Percentiles rank a stretch among this genome's conserved stretches.
phyloP scores from a whole-genome alignment of 2,797 vertebrate species.

The Euphonia xanthogaster region DNA sequence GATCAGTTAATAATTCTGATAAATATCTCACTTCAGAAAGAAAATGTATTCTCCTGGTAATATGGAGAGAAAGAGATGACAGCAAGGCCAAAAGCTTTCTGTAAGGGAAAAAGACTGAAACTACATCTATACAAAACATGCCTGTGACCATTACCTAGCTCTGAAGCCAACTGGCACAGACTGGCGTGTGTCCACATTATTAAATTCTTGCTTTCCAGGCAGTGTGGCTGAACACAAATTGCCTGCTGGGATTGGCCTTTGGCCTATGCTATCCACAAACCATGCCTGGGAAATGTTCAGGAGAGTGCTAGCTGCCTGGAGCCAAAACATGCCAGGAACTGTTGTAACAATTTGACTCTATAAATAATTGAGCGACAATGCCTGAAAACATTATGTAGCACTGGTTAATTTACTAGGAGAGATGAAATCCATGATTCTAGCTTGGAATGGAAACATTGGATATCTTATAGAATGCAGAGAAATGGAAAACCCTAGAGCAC shows the following conservation, averaged over 20 bases:
- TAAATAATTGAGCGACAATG: conserved; percentile 2
- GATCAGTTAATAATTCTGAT: neutral
- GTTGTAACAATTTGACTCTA: conserved; percentile 21
- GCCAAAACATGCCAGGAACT: neutral
- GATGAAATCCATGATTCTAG: neutral
- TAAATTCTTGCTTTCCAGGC: conserved; percentile 34
- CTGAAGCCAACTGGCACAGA: conserved; percentile 28
- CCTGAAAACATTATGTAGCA: neutral
- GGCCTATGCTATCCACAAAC: conserved; percentile 29
- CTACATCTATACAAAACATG: neutral
- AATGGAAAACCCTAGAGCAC: neutral
- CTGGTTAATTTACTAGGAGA: neutral
- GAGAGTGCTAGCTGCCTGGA: neutral
- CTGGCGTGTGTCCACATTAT: conserved; percentile 12
- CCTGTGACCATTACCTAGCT: neutral
- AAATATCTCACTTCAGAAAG: neutral
- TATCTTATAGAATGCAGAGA: neutral
- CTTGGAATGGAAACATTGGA: neutral
- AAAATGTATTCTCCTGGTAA: neutral
- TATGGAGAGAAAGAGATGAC: neutral
- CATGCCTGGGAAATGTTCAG: neutral
- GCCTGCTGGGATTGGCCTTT: conserved; percentile 52
- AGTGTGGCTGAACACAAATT: neutral
- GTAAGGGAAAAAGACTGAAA: neutral
- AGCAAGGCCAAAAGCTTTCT: neutral